Percentiles rank a stretch among this genome's conserved stretches.
Evolutionary conservation across 1,140 invertebrate genomes (phyloP).

Genomic region (Cydia amplana): DNA sequence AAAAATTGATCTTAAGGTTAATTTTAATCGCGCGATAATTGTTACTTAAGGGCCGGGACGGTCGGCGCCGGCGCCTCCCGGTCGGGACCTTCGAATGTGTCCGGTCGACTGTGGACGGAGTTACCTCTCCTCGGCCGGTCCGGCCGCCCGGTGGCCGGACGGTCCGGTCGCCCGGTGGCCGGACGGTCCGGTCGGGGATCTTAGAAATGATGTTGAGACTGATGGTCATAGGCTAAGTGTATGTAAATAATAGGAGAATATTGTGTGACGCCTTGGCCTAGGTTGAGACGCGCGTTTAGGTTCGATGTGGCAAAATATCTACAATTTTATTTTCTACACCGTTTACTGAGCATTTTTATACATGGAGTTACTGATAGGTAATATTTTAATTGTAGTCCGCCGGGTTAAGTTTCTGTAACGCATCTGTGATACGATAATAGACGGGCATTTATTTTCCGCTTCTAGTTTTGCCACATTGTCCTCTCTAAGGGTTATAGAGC

Average conservation of each 20-base stretch:
- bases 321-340: conserved; percentile 46
- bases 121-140: neutral
- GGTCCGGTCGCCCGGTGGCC: conserved; percentile 32
- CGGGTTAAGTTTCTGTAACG: conserved; percentile 68
- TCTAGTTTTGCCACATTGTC: conserved; percentile 60
- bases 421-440: conserved; percentile 77
- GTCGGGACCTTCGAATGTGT: too few relatives aligned
- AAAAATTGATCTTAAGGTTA: conserved; percentile 77
- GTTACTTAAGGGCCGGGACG: conserved; percentile 73
- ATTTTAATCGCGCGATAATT: conserved; percentile 73
- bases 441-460: conserved; percentile 56
- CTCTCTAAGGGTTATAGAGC: conserved; percentile 42
- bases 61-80: too few relatives aligned
- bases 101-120: too few relatives aligned
- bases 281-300: conserved; percentile 64
- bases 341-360: conserved; percentile 45
- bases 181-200: conserved; percentile 54
- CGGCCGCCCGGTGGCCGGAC: too few relatives aligned
- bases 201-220: conserved; percentile 73
- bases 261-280: conserved; percentile 74
- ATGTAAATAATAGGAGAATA: conserved; percentile 79
- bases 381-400: conserved; percentile 56
- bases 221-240: conserved; percentile 75
- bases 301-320: conserved; percentile 68
- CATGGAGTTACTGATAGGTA: conserved; percentile 44